These are phyloP conservation scores for Caenorhabditis parvicauda DNA, from an alignment of 2,888 invertebrate genomes.

Conservation along the genomic window DNA sequence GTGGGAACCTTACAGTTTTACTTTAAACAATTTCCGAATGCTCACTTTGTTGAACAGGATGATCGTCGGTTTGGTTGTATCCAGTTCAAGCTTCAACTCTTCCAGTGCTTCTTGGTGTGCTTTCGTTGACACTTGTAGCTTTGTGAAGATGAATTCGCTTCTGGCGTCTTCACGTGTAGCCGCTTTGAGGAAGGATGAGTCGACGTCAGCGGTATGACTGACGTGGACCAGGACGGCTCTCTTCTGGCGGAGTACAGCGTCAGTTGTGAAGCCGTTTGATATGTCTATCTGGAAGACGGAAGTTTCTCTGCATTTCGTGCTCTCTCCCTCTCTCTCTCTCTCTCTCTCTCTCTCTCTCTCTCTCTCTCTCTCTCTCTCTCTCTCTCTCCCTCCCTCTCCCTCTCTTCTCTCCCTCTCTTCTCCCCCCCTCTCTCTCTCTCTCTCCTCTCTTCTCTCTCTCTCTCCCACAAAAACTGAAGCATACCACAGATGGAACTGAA, in stretches of 20 bases:
- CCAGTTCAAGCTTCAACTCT: constrained; percentile 3
- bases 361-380: too few species aligned
- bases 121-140: constrained; percentile 12
- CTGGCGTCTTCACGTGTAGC: constrained; percentile 28
- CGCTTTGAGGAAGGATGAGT: constrained; percentile 27
- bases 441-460: too few species aligned
- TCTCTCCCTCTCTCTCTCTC: neutral
- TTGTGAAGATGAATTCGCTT: constrained; percentile 25
- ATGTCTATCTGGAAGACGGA: constrained; percentile 43
- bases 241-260: constrained; percentile 43
- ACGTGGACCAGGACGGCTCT: constrained; percentile 30
- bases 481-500: constrained; percentile 45
- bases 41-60: constrained; percentile 12
- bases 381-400: too few species aligned
- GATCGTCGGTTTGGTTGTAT: constrained; percentile 1
- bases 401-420: too few species aligned
- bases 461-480: too few species aligned
- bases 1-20: too few species aligned
- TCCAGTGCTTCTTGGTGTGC: constrained; percentile 7
- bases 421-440: too few species aligned
- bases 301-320: neutral
- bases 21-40: constrained; percentile 4
- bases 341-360: too few species aligned
- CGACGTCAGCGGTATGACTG: constrained; percentile 2
- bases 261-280: constrained; percentile 49